phyloP scores from a whole-genome alignment of 2,113 vertebrate species.

The Hymenochirus boettgeri region DNA sequence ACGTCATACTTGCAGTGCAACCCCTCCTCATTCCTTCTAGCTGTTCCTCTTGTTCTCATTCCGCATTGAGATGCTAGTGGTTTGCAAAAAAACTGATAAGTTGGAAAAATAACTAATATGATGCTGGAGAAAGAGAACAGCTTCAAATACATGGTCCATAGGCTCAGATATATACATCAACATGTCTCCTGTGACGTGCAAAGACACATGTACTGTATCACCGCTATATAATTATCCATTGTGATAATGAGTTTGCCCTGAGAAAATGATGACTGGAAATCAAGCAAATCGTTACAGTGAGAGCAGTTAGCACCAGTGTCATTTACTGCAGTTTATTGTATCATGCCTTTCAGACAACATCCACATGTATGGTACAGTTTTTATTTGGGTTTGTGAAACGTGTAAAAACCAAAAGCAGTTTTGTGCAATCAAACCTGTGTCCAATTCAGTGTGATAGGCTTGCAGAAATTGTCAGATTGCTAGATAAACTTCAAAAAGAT shows the following conservation, averaged over 20 bases:
- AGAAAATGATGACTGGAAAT: neutral
- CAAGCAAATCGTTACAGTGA: neutral
- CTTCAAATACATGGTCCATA: constrained; percentile 1
- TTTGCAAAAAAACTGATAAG: constrained; percentile 24
- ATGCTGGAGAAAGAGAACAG: neutral
- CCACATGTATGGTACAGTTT: too few relatives aligned
- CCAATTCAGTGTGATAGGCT: too few relatives aligned
- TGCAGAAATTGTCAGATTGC: too few relatives aligned
- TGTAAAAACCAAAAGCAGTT: too few relatives aligned
- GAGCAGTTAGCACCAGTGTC: too few relatives aligned
- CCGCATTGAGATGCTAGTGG: constrained; percentile 14
- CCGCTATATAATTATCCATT: neutral
- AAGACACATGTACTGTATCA: neutral
- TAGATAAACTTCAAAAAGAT: too few relatives aligned
- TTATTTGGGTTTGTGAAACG: too few relatives aligned
- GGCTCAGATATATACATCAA: constrained; percentile 14
- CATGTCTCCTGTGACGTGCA: neutral
- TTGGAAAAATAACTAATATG: constrained; percentile 2
- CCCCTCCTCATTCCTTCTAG: constrained; percentile 9
- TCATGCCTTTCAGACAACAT: too few relatives aligned
- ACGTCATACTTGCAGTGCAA: constrained; percentile 7
- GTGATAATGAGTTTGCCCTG: neutral
- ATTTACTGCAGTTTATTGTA: too few relatives aligned
- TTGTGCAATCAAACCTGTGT: too few relatives aligned
- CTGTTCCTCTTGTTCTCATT: neutral